A percentile compares a stretch with the other conserved stretches of the same genome.
Conservation (phyloP, 2,113 vertebrate species). For the Clarias macrocephalus region DNA sequence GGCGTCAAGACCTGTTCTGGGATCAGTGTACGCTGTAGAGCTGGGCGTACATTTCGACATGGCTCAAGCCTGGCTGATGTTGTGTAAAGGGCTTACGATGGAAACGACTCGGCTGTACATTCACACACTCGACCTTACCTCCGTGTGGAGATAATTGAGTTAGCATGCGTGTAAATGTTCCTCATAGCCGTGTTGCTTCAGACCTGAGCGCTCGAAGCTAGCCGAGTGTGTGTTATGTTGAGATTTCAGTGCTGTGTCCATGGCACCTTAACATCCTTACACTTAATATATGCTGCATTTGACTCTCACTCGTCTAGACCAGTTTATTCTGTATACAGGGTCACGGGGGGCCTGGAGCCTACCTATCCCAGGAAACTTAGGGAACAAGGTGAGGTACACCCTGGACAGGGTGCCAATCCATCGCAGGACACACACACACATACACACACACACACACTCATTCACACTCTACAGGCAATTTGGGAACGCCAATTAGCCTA, state of each 20-base stretch:
- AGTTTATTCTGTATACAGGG: too few species aligned
- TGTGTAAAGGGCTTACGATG: constrained; percentile 20
- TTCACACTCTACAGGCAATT: too few species aligned
- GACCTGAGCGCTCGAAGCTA: background rate
- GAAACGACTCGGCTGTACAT: background rate
- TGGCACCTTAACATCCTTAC: background rate
- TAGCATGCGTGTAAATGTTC: background rate
- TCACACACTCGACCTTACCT: background rate
- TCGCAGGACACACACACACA: too few species aligned
- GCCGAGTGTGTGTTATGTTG: constrained; percentile 14
- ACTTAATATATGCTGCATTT: background rate
- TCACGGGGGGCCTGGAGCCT: too few species aligned
- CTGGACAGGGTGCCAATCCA: too few species aligned
- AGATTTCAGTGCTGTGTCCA: too few species aligned
- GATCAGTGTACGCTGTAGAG: background rate
- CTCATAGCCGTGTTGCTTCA: background rate
- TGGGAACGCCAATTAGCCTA: too few species aligned
- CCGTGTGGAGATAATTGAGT: background rate
- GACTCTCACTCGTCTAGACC: background rate
- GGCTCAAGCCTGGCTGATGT: background rate
- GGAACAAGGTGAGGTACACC: too few species aligned
- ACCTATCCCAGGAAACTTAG: too few species aligned
- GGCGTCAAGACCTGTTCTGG: background rate
- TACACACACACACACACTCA: too few species aligned
- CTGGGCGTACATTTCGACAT: background rate